Conservation (phyloP, 2,797 vertebrate species). For the Melanotaenia trifasciata region DNA sequence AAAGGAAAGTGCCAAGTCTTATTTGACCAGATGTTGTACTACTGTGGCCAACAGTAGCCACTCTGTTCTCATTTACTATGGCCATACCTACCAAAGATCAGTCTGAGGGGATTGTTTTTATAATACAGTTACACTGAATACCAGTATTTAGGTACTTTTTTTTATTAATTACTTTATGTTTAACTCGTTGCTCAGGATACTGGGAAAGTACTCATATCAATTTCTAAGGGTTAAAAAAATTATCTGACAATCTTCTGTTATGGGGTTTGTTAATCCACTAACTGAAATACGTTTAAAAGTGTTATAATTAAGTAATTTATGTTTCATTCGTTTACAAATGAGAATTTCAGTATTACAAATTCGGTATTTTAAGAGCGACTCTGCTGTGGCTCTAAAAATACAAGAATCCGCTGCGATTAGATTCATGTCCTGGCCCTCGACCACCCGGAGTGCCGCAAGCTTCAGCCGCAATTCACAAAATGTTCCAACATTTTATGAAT, state of each 20-base stretch:
- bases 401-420: neutral
- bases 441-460: conserved; percentile 23
- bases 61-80: neutral
- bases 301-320: too few relatives aligned
- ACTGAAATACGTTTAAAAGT: too few relatives aligned
- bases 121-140: too few relatives aligned
- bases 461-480: conserved; percentile 38
- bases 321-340: too few relatives aligned
- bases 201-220: too few relatives aligned
- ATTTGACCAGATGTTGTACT: conserved; percentile 14
- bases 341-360: neutral
- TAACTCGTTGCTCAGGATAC: too few relatives aligned
- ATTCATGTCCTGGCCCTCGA: neutral
- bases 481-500: conserved; percentile 12
- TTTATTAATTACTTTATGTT: too few relatives aligned
- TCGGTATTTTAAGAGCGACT: neutral
- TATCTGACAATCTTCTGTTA: too few relatives aligned
- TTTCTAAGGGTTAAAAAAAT: too few relatives aligned
- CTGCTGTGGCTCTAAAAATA: neutral
- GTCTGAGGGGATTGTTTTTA: too few relatives aligned
- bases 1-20: conserved; percentile 30
- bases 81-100: neutral
- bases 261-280: too few relatives aligned
- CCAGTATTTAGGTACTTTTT: too few relatives aligned
- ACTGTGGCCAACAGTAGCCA: neutral